Percentiles rank a stretch among this genome's conserved stretches.
Evolutionary conservation across 2,113 vertebrate genomes (phyloP).

Genomic region (Opisthocomus hoazin): DNA sequence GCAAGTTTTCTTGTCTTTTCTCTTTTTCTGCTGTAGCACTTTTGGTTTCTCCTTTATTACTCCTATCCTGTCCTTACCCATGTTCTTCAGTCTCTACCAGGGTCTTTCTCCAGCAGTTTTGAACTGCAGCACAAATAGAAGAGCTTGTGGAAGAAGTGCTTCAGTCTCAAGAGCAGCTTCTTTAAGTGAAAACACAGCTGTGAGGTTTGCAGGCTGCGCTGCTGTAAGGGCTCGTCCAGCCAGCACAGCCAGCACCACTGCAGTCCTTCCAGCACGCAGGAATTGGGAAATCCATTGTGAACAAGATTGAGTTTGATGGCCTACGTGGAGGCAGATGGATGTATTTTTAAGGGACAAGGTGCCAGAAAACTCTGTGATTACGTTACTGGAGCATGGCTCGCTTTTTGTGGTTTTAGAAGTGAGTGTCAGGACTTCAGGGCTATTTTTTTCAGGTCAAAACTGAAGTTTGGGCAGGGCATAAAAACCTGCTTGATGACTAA

Average conservation of each 20-base stretch:
- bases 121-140: slow-evolving; percentile 32
- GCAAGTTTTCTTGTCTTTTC: not conserved
- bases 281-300: slow-evolving; percentile 72
- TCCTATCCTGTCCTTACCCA: not conserved
- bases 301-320: slow-evolving; percentile 67
- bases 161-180: slow-evolving; percentile 45
- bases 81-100: not conserved
- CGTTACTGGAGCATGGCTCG: slow-evolving; percentile 70
- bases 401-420: slow-evolving; percentile 73
- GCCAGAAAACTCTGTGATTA: slow-evolving; percentile 74
- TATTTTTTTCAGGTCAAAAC: slow-evolving; percentile 67
- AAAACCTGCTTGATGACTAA: slow-evolving; percentile 75
- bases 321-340: slow-evolving; percentile 72
- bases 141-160: slow-evolving; percentile 54
- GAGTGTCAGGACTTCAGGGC: slow-evolving; percentile 69
- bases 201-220: slow-evolving; percentile 53
- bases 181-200: slow-evolving; percentile 75
- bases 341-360: slow-evolving; percentile 74
- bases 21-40: not conserved
- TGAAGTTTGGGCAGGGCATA: slow-evolving; percentile 60
- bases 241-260: slow-evolving; percentile 46
- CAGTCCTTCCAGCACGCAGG: slow-evolving; percentile 65
- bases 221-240: slow-evolving; percentile 54
- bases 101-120: slow-evolving; percentile 26
- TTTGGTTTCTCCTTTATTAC: not conserved